Evolutionary conservation across 2,113 vertebrate genomes (phyloP).

Genomic region (Perca schrenkii): DNA sequence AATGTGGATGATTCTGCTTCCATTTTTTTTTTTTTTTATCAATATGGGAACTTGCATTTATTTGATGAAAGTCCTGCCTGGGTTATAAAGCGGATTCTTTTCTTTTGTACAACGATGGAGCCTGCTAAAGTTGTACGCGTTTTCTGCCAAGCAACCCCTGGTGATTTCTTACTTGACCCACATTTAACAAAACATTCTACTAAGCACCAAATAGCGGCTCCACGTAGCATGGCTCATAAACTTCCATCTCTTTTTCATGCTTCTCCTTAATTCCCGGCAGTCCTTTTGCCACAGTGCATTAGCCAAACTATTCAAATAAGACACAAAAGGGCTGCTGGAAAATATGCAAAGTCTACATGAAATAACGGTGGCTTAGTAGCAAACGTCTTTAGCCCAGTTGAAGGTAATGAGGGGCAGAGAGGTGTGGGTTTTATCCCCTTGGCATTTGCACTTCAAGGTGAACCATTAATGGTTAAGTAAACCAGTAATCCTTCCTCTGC

Average conservation of each 20-base stretch:
- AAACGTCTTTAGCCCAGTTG: constrained; percentile 44
- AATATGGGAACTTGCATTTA: background rate
- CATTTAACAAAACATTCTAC: constrained; percentile 39
- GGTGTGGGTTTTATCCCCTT: constrained; percentile 65
- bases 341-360: constrained; percentile 61
- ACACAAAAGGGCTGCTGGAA: constrained; percentile 53
- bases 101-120: constrained; percentile 12
- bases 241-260: constrained; percentile 43
- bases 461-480: constrained; percentile 75
- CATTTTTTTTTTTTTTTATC: background rate
- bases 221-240: constrained; percentile 29
- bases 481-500: constrained; percentile 73
- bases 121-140: background rate
- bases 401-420: constrained; percentile 68
- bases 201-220: background rate
- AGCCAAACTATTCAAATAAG: constrained; percentile 53
- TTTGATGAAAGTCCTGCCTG: background rate
- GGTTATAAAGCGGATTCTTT: background rate
- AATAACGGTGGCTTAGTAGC: constrained; percentile 39
- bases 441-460: constrained; percentile 80
- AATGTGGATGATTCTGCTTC: background rate
- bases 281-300: constrained; percentile 63
- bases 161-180: constrained; percentile 41
- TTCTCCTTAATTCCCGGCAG: constrained; percentile 28
- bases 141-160: background rate